phyloP scores from a whole-genome alignment of 2,888 invertebrate species.

The Lithophane socia region DNA sequence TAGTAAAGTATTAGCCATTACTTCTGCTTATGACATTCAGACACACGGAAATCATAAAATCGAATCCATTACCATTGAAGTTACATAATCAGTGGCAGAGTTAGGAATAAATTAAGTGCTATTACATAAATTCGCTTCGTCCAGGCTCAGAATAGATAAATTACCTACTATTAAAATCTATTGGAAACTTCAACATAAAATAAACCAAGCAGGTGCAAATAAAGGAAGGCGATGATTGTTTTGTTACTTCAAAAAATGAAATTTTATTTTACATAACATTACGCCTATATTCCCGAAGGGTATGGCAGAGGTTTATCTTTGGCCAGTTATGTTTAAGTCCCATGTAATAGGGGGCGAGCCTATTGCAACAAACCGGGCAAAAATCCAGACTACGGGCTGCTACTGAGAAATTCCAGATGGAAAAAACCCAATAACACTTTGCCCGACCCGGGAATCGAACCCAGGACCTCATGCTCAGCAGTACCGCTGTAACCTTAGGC shows the following conservation, averaged over 20 bases:
- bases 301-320: too few species aligned
- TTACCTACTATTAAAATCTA: neutral
- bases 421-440: too few species aligned
- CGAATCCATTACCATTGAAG: conserved; percentile 25
- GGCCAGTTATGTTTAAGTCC: too few species aligned
- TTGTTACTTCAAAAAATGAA: too few species aligned
- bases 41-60: conserved; percentile 44
- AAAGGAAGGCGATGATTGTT: neutral
- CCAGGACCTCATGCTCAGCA: too few species aligned
- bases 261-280: neutral
- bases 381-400: too few species aligned
- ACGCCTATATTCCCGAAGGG: too few species aligned
- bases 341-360: too few species aligned
- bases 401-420: too few species aligned
- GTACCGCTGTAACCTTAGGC: too few species aligned
- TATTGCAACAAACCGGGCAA: too few species aligned
- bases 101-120: conserved; percentile 13
- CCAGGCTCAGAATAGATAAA: conserved; percentile 4
- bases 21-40: conserved; percentile 12
- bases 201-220: neutral
- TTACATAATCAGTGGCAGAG: conserved; percentile 18
- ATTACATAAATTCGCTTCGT: conserved; percentile 41
- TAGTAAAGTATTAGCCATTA: conserved; percentile 10
- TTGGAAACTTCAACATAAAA: conserved; percentile 10
- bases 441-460: too few species aligned